Conservation (phyloP, 2,113 vertebrate genomes). For the Monarcha castaneiventris region DNA sequence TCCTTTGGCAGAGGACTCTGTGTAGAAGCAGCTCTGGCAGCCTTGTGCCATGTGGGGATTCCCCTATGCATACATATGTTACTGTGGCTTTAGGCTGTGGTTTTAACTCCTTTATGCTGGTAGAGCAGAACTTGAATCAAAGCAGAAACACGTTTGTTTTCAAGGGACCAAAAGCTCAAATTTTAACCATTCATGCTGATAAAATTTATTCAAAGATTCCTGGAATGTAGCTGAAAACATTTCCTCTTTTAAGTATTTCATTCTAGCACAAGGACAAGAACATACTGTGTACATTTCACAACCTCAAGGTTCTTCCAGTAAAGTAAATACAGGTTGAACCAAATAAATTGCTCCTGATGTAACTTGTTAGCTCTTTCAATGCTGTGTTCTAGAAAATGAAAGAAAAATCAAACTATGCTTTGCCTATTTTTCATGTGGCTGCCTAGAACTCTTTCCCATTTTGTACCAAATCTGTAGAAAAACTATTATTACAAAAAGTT, state of each 20-base stretch:
- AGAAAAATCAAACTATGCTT: background rate
- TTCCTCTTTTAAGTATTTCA: constrained; percentile 58
- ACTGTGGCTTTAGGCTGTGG: background rate
- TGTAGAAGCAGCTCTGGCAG: background rate
- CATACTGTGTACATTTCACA: constrained; percentile 52
- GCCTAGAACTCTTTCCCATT: background rate
- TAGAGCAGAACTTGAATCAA: background rate
- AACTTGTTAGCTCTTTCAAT: background rate
- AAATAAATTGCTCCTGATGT: background rate
- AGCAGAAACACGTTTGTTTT: constrained; percentile 11
- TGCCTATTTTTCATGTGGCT: background rate
- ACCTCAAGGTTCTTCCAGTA: constrained; percentile 55
- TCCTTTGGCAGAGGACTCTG: background rate
- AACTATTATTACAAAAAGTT: background rate
- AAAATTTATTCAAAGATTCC: constrained; percentile 11
- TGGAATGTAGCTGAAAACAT: constrained; percentile 52
- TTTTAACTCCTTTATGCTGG: background rate
- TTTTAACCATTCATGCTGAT: background rate
- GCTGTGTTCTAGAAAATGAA: background rate
- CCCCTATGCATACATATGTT: background rate
- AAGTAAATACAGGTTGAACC: constrained; percentile 12
- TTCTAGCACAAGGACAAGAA: constrained; percentile 51
- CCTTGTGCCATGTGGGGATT: background rate
- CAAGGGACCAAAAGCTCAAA: constrained; percentile 10
- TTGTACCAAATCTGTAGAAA: background rate